These are phyloP conservation scores for Cathartes aura DNA, from an alignment of 2,113 vertebrate genomes.

Conservation along the genomic window DNA sequence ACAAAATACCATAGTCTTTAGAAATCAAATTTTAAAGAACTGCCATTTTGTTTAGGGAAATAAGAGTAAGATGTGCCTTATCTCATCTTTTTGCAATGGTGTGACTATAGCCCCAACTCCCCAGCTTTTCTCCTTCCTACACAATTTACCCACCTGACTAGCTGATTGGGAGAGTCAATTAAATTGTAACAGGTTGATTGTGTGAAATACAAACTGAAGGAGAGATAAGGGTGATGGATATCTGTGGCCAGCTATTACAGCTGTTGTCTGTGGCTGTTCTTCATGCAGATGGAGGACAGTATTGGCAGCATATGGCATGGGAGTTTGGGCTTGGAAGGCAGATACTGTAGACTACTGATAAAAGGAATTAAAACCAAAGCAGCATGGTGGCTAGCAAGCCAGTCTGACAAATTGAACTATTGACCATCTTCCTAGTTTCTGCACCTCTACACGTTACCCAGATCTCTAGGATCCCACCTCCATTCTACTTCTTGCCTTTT, in stretches of 20 bases:
- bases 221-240: not conserved
- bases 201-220: constrained; percentile 54
- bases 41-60: not conserved
- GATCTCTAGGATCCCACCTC: not conserved
- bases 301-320: not conserved
- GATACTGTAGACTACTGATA: not conserved
- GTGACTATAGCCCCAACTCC: not conserved
- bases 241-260: not conserved
- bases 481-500: not conserved
- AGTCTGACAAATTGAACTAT: not conserved
- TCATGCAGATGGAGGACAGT: not conserved
- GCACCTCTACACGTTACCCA: not conserved
- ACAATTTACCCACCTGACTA: not conserved
- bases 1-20: not conserved
- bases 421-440: not conserved
- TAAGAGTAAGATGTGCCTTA: not conserved
- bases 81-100: not conserved
- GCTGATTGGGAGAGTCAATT: constrained; percentile 64
- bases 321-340: not conserved
- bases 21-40: not conserved
- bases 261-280: not conserved
- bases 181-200: constrained; percentile 65
- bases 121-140: not conserved
- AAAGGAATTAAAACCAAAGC: not conserved
- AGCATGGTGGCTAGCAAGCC: not conserved